A percentile compares a stretch with the other conserved stretches of the same genome.
Evolutionary conservation across 2,888 invertebrate genomes (phyloP).

Genomic region (Saturnia pavonia): DNA sequence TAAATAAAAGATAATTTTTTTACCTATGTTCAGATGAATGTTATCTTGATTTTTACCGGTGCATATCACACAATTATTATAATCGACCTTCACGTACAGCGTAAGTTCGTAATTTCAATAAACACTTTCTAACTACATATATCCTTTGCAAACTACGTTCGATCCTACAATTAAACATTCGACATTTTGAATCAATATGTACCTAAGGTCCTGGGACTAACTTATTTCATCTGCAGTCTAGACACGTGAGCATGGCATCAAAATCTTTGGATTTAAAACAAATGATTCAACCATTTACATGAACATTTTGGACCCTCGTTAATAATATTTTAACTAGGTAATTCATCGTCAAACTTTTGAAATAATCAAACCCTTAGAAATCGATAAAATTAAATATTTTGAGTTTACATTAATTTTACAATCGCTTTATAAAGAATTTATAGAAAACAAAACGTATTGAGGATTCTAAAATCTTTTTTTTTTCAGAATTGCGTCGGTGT

Average conservation of each 20-base stretch:
- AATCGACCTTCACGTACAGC: no score
- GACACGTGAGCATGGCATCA: constrained; percentile 58
- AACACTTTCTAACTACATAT: neutral
- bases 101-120: neutral
- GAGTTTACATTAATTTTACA: neutral
- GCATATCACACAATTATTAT: no score
- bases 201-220: constrained; percentile 47
- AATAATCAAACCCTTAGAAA: no score
- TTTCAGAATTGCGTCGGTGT: neutral
- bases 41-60: no score
- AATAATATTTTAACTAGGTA: constrained; percentile 18
- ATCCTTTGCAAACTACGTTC: neutral
- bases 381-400: no score
- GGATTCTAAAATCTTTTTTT: neutral
- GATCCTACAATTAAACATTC: neutral
- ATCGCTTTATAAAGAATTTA: neutral
- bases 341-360: no score
- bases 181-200: neutral
- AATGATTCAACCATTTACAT: constrained; percentile 41
- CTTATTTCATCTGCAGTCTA: constrained; percentile 57
- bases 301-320: constrained; percentile 33
- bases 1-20: no score
- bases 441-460: neutral
- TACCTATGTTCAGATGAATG: no score
- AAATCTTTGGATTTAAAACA: constrained; percentile 26